Evolutionary conservation across 2,113 vertebrate genomes (phyloP).

Genomic region (Melanocharis versteri): DNA sequence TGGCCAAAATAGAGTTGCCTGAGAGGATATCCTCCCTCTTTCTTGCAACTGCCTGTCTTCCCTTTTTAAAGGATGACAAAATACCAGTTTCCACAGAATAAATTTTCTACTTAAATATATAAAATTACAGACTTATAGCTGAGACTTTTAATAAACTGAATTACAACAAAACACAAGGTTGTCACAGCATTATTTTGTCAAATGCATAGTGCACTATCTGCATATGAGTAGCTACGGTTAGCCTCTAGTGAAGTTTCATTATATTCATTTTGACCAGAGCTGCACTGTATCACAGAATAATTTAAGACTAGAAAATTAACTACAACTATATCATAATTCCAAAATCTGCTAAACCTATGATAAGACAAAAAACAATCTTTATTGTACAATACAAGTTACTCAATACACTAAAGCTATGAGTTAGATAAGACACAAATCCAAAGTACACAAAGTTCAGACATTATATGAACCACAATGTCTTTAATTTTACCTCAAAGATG

Average conservation of each 20-base stretch:
- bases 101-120: neutral
- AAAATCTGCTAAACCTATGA: neutral
- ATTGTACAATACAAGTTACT: neutral
- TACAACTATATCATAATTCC: neutral
- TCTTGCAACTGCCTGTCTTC: neutral
- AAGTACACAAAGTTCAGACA: neutral
- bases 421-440: neutral
- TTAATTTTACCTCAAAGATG: conserved; percentile 17
- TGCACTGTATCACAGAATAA: neutral
- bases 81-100: neutral
- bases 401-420: neutral
- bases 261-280: neutral
- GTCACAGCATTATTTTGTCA: neutral
- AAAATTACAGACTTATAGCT: neutral
- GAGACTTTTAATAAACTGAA: conserved; percentile 34
- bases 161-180: neutral
- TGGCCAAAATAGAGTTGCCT: neutral
- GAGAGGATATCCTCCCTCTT: neutral
- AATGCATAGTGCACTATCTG: neutral
- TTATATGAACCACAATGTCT: neutral
- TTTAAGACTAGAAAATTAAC: neutral
- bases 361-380: neutral
- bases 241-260: neutral
- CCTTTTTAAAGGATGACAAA: neutral
- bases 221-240: neutral